phyloP scores from a whole-genome alignment of 2,888 invertebrate species.

The Linhomoeus sp. region DNA sequence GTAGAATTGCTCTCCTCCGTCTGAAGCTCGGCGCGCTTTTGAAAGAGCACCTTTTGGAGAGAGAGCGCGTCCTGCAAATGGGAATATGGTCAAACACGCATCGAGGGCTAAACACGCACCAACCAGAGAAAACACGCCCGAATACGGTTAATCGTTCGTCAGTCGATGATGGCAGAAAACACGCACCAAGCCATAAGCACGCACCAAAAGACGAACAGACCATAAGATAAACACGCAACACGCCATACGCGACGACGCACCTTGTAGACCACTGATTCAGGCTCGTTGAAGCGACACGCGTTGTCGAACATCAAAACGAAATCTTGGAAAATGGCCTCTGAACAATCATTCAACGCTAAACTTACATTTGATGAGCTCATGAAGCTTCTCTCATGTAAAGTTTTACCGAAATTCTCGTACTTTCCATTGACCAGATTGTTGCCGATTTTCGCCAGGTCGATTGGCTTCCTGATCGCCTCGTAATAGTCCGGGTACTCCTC shows the following conservation, averaged over 20 bases:
- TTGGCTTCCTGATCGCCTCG: slow-evolving; percentile 82
- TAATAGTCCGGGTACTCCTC: slow-evolving; percentile 89
- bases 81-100: background rate
- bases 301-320: slow-evolving; percentile 70
- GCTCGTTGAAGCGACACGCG: slow-evolving; percentile 90
- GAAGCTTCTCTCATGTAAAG: no score
- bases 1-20: slow-evolving; percentile 44
- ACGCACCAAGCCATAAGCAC: background rate
- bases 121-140: background rate
- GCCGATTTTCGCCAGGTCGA: slow-evolving; percentile 83
- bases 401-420: no score
- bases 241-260: slow-evolving; percentile 3
- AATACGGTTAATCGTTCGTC: background rate
- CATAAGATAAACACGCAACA: background rate
- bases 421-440: slow-evolving; percentile 44
- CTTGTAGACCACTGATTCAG: slow-evolving; percentile 70
- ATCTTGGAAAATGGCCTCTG: slow-evolving; percentile 13
- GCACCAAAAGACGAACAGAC: background rate
- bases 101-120: background rate
- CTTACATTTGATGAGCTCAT: no score
- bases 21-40: slow-evolving; percentile 68
- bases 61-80: slow-evolving; percentile 56
- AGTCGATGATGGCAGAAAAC: no score
- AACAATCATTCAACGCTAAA: no score
- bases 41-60: slow-evolving; percentile 64